phyloP scores from a whole-genome alignment of 2,888 invertebrate species.

The Erpobdella octoculata region DNA sequence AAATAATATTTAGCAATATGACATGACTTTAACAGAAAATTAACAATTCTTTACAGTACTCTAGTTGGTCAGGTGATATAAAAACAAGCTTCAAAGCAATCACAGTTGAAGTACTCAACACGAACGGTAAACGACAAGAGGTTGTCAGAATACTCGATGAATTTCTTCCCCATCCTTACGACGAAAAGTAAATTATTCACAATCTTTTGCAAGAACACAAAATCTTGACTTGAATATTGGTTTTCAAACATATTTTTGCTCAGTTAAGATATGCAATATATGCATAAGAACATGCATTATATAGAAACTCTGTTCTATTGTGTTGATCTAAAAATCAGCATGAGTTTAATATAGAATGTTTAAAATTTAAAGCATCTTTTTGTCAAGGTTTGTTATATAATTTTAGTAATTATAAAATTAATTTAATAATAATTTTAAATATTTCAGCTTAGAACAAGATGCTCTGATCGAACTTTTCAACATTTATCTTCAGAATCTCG shows the following conservation, averaged over 20 bases:
- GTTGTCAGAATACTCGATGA: slow-evolving; percentile 45
- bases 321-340: neutral
- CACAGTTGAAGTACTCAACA: slow-evolving; percentile 38
- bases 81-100: slow-evolving; percentile 43
- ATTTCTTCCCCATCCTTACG: slow-evolving; percentile 42
- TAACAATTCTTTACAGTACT: slow-evolving; percentile 43
- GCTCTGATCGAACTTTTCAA: slow-evolving; percentile 44
- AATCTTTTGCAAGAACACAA: too few species aligned
- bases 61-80: slow-evolving; percentile 47
- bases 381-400: neutral
- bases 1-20: too few species aligned
- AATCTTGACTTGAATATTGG: neutral
- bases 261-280: too few species aligned
- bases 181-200: slow-evolving; percentile 27
- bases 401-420: neutral
- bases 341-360: neutral
- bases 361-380: neutral
- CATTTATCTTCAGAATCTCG: slow-evolving; percentile 47
- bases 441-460: slow-evolving; percentile 20
- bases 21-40: too few species aligned
- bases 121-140: slow-evolving; percentile 38
- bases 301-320: too few species aligned
- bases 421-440: too few species aligned
- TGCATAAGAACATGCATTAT: too few species aligned
- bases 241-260: too few species aligned